phyloP scores from a whole-genome alignment of 2,113 vertebrate genomes.

The Tenrec ecaudatus region DNA sequence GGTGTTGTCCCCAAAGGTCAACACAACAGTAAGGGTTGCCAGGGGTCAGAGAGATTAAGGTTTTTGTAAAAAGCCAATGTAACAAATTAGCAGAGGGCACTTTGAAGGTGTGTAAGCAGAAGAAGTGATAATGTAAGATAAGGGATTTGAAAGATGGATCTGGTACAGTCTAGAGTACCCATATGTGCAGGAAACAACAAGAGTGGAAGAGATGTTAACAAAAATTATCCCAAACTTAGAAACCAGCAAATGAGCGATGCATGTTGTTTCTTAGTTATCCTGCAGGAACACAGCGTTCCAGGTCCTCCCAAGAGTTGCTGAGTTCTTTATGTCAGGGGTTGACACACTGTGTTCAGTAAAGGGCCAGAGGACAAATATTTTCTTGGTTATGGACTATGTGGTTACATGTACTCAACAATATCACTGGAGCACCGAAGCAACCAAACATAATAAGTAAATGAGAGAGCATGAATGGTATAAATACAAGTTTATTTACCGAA shows the following conservation, averaged over 20 bases:
- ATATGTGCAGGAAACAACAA: neutral
- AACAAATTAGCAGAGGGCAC: neutral
- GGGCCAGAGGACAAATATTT: constrained; percentile 30
- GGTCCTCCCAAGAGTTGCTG: neutral
- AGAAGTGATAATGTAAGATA: neutral
- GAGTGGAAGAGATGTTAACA: neutral
- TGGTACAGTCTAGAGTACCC: neutral
- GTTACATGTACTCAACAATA: constrained; percentile 1
- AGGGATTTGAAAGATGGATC: neutral
- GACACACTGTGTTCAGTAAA: constrained; percentile 14
- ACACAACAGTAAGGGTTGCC: neutral
- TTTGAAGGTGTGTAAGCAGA: neutral
- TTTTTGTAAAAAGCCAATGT: neutral
- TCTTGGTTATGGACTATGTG: neutral
- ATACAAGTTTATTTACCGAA: constrained; percentile 70
- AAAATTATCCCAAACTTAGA: neutral
- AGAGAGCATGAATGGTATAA: neutral
- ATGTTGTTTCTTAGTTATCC: rapidly evolving
- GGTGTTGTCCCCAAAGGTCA: rapidly evolving
- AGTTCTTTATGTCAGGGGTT: neutral
- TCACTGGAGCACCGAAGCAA: neutral
- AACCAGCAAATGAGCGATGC: neutral
- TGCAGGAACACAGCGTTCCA: neutral
- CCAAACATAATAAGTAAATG: neutral
- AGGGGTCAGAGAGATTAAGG: rapidly evolving